Conservation (phyloP, 1,140 invertebrate species). For the Leptopilina boulardi region DNA sequence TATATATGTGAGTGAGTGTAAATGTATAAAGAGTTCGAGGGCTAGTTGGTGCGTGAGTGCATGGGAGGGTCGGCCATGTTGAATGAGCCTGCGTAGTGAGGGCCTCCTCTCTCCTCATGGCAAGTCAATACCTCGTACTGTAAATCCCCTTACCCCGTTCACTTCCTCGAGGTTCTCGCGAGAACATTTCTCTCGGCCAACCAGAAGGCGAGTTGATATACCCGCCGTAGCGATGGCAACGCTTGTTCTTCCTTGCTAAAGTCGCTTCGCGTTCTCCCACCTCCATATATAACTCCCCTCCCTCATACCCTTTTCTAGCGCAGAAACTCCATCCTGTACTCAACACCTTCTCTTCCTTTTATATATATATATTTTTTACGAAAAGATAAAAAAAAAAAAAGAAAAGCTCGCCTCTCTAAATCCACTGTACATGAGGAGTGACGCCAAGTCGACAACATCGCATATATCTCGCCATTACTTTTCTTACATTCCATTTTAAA, state of each 20-base stretch:
- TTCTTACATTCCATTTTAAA: constrained; percentile 3
- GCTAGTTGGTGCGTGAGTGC: constrained; percentile 47
- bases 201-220: constrained; percentile 58
- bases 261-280: constrained; percentile 1
- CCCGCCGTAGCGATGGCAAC: constrained; percentile 60
- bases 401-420: constrained; percentile 26
- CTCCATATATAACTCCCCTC: neutral
- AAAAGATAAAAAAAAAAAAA: neutral
- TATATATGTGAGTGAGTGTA: constrained; percentile 40
- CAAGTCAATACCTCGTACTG: constrained; percentile 60
- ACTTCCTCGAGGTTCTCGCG: constrained; percentile 48
- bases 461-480: neutral
- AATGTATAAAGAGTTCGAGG: constrained; percentile 44
- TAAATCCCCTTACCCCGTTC: constrained; percentile 40
- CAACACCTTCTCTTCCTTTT: constrained; percentile 20
- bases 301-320: neutral
- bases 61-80: constrained; percentile 66
- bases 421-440: constrained; percentile 25
- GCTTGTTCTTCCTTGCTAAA: constrained; percentile 49
- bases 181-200: constrained; percentile 50
- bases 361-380: neutral
- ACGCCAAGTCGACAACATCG: constrained; percentile 21
- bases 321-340: constrained; percentile 6
- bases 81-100: constrained; percentile 67
- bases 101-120: constrained; percentile 58